Conservation (phyloP, 2,113 vertebrate species). For the Heterocephalus glaber region DNA sequence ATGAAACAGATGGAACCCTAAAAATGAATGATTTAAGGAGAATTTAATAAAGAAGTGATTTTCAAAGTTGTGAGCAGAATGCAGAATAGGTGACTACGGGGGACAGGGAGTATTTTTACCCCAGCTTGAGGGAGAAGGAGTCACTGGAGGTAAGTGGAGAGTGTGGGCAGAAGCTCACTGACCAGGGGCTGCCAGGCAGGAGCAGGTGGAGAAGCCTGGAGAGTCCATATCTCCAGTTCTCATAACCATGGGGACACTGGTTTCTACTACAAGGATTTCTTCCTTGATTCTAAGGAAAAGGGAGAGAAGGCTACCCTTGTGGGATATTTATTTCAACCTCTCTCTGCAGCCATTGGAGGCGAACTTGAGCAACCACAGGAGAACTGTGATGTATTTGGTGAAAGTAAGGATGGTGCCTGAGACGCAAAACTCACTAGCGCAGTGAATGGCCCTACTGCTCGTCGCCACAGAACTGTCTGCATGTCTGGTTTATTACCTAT, state of each 20-base stretch:
- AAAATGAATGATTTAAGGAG: neutral
- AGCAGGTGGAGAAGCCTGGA: neutral
- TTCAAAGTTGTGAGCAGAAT: neutral
- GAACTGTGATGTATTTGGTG: no score
- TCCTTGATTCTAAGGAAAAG: neutral
- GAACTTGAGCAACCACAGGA: neutral
- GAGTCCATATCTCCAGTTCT: neutral
- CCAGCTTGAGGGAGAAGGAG: neutral
- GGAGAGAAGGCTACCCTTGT: neutral
- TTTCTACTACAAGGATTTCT: neutral
- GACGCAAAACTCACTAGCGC: fast-evolving
- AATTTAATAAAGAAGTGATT: neutral
- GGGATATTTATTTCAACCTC: neutral
- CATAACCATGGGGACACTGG: neutral
- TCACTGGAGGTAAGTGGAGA: neutral
- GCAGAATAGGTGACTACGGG: fast-evolving
- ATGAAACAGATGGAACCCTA: neutral
- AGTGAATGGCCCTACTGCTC: fast-evolving
- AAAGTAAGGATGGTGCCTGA: neutral
- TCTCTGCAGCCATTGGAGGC: neutral
- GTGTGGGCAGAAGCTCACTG: no score
- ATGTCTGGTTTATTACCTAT: neutral
- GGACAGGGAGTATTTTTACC: neutral
- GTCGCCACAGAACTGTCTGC: neutral
- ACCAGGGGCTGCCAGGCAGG: fast-evolving